Evolutionary conservation across 2,113 vertebrate species (phyloP).

Genomic region (Phoenicopterus ruber): DNA sequence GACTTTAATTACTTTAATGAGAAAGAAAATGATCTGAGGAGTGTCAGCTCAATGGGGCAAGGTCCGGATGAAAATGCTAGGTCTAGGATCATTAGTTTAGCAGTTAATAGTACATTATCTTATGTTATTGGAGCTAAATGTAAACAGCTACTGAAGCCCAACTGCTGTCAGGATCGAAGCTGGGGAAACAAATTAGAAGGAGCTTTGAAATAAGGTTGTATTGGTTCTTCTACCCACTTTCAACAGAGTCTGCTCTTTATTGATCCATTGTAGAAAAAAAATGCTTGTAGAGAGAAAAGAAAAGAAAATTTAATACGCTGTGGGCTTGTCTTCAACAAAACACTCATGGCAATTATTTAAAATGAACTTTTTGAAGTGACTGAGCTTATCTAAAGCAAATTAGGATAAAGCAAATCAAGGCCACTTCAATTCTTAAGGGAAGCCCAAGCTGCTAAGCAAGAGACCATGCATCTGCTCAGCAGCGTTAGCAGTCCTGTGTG

Average conservation of each 20-base stretch:
- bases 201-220: neutral
- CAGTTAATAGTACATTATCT: slow-evolving; percentile 24
- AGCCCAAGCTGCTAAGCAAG: neutral
- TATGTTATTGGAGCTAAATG: neutral
- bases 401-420: neutral
- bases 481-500: neutral
- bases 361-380: neutral
- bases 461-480: neutral
- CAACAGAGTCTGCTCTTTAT: neutral
- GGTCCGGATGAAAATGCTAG: neutral
- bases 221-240: neutral
- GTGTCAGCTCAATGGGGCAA: slow-evolving; percentile 7
- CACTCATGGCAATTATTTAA: neutral
- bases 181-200: neutral
- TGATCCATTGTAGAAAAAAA: neutral
- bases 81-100: slow-evolving; percentile 32
- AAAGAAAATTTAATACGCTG: neutral
- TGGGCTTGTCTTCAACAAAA: neutral
- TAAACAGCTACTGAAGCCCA: slow-evolving; percentile 20
- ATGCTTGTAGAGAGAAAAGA: neutral
- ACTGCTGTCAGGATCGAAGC: neutral
- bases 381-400: slow-evolving; percentile 14
- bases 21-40: slow-evolving; percentile 37
- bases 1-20: slow-evolving; percentile 59
- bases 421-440: neutral